Base-by-base conservation (phyloP, 1,140 invertebrate genomes). In the Aphelinus certus region DNA sequence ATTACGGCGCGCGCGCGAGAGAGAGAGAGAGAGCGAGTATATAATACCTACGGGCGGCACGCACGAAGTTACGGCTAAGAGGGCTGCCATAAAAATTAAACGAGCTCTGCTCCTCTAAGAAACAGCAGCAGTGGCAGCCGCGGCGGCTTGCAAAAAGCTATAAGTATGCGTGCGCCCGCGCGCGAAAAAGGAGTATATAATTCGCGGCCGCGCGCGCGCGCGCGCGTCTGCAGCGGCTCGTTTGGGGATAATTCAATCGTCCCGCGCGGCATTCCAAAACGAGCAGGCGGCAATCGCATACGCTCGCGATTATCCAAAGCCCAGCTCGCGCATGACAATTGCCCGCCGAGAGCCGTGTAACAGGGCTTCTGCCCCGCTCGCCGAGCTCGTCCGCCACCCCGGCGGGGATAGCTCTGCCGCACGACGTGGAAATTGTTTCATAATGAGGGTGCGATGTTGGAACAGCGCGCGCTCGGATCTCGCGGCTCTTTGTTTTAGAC, bases 401-500 rank as follows among this genome's bases (percentile, higher is more conserved):
- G 75, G 77, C 73, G 71, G 60, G 64, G 62, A 67, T 55, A 67
- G 69, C 26, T 26, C 26, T 26, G 26, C 26, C 26, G 66, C 53
- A 76, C 67, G 75, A 79, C 76, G 79, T 79, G 81, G 78, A 84
- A 83, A 84, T 83, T 82, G 81, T 83, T 84, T 84, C 79, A 78
- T 84, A 83, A 83, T 84, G 83, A 84, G 81, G 80, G 82, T 82
- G 26, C 26, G 79, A 83, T 81, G 79, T 80, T 81, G 80, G 80
- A 82, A 80, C 77, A 84, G 81, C 77, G 81, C 77, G 76, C 73
- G 73, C 78, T 76, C 73, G 68, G 74, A 81, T 83, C 83, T 83
- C 78, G 80, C 77, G 79, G 79, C 77, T 83, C 83, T 85, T 85
- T 85, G 83, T 85, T 83, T 85, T 85, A 83, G 46, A 51, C 45